Evolutionary conservation across 2,888 invertebrate genomes (phyloP), one percentile per base, ranked within the genome.

Genomic region (Acronicta leporina): DNA sequence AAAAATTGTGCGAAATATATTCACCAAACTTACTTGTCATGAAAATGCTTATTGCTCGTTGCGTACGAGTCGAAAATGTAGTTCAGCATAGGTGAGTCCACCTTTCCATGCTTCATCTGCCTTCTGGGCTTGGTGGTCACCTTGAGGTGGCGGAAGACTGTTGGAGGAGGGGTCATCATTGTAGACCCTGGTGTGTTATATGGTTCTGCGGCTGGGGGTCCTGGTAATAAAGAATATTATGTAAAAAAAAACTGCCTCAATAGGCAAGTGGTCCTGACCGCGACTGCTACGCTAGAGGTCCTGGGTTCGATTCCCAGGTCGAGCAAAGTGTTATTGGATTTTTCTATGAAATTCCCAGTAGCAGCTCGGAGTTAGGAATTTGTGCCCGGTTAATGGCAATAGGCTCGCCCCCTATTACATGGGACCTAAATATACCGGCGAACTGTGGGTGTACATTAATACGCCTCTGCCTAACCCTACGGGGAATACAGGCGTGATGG

Each of bases 31-130:
- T 79, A 94, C 95, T 88, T 95, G 80, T 95, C 95, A 85, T 97
- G 97, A 84, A 96, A 96, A 86, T 97, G 97, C 76, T 96, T 96
- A 85, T 96, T 96, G 73, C 95, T 95, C 44, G 96, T 95, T 9
- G 96, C 96, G 81, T 96, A 96, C 0, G 96, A 95, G 84, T 97
- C 96, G 82, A 96, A 96, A 70, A 97, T 96, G 77, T 96, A 96
- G 86, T 96, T 96, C 53, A 96, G 87, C 96, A 97, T 96, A 9
- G 96, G 96, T 0, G 96, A 95, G 80, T 96, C 96, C 1, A 95
- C 95, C 72, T 95, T 95, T 49, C 95, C 95, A 20, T 89, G 88
- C 68, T 92, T 92, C 68, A 77, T 75, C 11, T 82, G 79, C 13
- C 79, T 82, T 8, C 89, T 89, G 44, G 89, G 94, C 58, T 79